Percentiles rank a stretch among this genome's conserved stretches.
These are phyloP conservation scores for Chrysotoxum bicinctum DNA, from an alignment of 2,888 invertebrate genomes.

Conservation along the genomic window DNA sequence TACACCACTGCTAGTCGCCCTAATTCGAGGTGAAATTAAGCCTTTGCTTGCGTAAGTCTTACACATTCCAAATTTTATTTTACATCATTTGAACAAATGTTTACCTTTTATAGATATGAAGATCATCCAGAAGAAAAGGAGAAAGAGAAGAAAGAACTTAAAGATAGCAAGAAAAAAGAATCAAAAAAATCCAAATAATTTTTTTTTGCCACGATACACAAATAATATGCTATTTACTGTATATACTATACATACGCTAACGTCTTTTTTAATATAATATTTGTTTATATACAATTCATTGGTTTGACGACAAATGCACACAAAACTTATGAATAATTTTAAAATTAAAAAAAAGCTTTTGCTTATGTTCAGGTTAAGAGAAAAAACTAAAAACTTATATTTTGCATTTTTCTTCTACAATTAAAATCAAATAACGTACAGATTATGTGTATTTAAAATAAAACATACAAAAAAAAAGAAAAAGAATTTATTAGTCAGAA, in stretches of 20 bases:
- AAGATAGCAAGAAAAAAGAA: constrained; percentile 80
- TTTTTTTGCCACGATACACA: constrained; percentile 29
- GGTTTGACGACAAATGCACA: constrained; percentile 55
- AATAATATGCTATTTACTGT: constrained; percentile 43
- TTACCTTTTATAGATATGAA: constrained; percentile 84
- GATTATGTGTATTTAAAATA: neutral
- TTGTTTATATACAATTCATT: constrained; percentile 16
- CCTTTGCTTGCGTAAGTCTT: constrained; percentile 92
- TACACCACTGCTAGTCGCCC: constrained; percentile 93
- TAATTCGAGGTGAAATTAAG: constrained; percentile 94
- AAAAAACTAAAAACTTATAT: constrained; percentile 20
- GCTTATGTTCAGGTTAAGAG: constrained; percentile 36
- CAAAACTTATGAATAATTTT: constrained; percentile 16
- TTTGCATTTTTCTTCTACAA: constrained; percentile 38
- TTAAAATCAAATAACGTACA: neutral
- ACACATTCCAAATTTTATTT: neutral
- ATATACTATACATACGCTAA: constrained; percentile 57
- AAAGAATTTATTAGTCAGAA: neutral
- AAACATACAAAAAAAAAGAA: neutral
- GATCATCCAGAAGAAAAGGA: constrained; percentile 85
- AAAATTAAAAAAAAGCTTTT: constrained; percentile 26
- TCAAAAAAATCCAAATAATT: constrained; percentile 80
- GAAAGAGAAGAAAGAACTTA: constrained; percentile 80
- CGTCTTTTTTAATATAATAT: constrained; percentile 9
- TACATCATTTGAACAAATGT: neutral